Conservation (phyloP, 2,797 vertebrate genomes). For the Eulemur rubriventer region DNA sequence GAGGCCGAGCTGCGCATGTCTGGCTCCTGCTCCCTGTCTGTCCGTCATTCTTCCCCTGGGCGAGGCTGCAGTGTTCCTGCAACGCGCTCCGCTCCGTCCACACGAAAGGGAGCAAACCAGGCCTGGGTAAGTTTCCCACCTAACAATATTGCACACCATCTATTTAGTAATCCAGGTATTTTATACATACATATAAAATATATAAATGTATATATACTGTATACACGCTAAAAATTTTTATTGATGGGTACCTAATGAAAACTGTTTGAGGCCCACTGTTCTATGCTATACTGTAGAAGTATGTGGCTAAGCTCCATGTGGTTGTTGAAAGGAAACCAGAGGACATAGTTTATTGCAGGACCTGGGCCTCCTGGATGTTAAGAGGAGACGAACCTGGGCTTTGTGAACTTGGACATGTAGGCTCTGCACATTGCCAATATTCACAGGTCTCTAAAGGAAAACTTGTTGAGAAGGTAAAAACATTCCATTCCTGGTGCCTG, state of each 20-base stretch:
- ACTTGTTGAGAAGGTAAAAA: not conserved
- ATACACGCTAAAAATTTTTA: not conserved
- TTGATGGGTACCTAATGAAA: not conserved
- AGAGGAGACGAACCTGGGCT: not conserved
- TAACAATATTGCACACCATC: not conserved
- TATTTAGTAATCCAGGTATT: not conserved
- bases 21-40: not conserved
- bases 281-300: not conserved
- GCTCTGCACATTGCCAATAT: not conserved
- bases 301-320: not conserved
- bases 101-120: not conserved
- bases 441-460: not conserved
- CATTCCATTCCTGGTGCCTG: not conserved
- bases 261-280: not conserved
- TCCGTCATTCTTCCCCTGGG: not conserved
- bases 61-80: accelerated
- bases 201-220: too few relatives aligned
- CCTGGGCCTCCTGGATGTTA: not conserved
- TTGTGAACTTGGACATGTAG: not conserved
- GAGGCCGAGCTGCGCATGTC: not conserved
- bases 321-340: not conserved
- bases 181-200: not conserved
- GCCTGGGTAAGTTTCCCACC: not conserved
- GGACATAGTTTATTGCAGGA: not conserved
- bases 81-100: not conserved